A percentile compares a stretch with the other conserved stretches of the same genome.
These are phyloP conservation scores for Chlorodrepanis virens DNA, from an alignment of 2,113 vertebrate genomes.

Conservation along the genomic window DNA sequence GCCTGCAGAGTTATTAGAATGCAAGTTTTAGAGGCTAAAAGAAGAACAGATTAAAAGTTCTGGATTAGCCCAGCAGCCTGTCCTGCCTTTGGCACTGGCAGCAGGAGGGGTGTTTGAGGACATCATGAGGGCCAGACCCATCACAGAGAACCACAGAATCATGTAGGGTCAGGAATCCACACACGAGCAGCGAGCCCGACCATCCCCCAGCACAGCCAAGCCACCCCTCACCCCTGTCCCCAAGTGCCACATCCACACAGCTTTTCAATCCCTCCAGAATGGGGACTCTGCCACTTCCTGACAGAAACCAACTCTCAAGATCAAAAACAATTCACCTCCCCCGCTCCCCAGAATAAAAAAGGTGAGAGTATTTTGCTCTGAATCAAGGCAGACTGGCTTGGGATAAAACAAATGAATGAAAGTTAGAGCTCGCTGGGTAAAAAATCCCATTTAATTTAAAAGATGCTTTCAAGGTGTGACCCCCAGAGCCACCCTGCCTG, in stretches of 20 bases:
- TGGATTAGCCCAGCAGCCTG: not conserved
- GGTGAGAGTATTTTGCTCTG: not conserved
- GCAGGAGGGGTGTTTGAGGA: not conserved
- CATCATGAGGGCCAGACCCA: not conserved
- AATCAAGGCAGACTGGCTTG: not conserved
- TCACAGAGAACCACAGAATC: not conserved
- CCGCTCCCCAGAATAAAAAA: rapidly evolving
- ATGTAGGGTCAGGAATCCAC: not conserved
- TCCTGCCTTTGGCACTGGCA: not conserved
- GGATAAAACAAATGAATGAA: not conserved
- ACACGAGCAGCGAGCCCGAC: rapidly evolving
- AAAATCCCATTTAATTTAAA: not conserved
- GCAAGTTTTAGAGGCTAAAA: not conserved
- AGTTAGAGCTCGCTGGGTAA: not conserved
- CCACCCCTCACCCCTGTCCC: not conserved
- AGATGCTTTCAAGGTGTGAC: not conserved
- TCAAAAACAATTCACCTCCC: rapidly evolving
- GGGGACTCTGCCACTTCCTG: not conserved
- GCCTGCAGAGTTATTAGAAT: not conserved
- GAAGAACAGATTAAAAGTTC: not conserved
- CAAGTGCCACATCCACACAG: not conserved
- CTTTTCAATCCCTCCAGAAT: not conserved
- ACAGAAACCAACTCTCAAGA: not conserved
- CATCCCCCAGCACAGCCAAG: not conserved
- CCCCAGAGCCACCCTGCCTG: not conserved